Base-by-base conservation (phyloP, 2,888 invertebrate genomes). In the Tryphoninae sp. region DNA sequence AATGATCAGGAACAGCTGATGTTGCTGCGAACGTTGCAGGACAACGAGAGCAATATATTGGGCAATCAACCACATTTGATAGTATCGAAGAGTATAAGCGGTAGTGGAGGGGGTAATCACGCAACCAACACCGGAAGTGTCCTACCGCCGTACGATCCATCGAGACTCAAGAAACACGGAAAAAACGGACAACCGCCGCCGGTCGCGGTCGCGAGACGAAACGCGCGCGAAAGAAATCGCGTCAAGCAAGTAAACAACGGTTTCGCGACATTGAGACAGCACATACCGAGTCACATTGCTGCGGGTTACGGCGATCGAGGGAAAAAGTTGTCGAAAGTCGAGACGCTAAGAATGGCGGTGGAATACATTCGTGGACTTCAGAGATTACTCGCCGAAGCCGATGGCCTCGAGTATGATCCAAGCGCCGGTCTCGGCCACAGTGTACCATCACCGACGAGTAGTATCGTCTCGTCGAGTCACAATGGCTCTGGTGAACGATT, bases 211-310 rank as follows among this genome's bases (percentile, higher is more conserved):
- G 97, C 97, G 0, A 93, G 98, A 61, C 93, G 98, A 89, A 98
- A 98, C 93, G 98, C 98, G 82, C 94, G 98, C 72, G 98, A 98
- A 93, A 93, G 98, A 22, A 98, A 98, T 92, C 94, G 98, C 81
- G 98, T 98, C 9, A 97, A 97, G 86, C 97, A 97, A 94, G 97
- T 97, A 33, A 97, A 97, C 92, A 96, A 97, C 88, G 98, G 97
- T 19, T 98, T 97, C 91, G 96, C 97, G 0, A 96, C 96, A n/a
- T 92, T 98, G 1, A 94, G 97, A 22, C 96, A 96, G 87, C 97
- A 97, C 90, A 97, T 98, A 84, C 98, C 97, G 0, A 96, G 95
- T 74, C 96, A 96, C 89, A 96, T 96, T 0, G 96, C 96, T 0
- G 94, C 94, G 6, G 95, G 95, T 78, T 94, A 94, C 58, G 95